These are phyloP conservation scores for Acanthurus lineatus DNA, from an alignment of 2,797 vertebrate genomes.

Conservation along the genomic window DNA sequence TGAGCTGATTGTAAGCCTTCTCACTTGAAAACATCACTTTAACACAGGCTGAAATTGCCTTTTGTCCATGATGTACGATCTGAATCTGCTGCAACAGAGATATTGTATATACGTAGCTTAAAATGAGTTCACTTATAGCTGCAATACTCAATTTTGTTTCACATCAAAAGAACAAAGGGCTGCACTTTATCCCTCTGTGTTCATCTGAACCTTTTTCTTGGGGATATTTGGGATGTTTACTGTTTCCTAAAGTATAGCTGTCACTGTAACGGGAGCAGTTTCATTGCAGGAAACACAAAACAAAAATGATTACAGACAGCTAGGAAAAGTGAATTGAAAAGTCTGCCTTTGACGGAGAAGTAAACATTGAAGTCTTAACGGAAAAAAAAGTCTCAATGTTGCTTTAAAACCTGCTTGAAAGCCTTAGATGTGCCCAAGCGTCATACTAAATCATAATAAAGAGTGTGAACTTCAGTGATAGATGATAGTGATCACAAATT, in stretches of 20 bases:
- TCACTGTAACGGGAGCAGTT: conserved; percentile 9
- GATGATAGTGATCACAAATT: too few species aligned
- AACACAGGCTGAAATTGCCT: neutral
- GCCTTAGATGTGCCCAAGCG: neutral
- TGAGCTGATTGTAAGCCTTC: conserved; percentile 3
- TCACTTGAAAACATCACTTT: conserved; percentile 11
- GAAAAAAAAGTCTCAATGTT: neutral
- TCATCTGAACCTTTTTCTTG: neutral
- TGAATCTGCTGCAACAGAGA: neutral
- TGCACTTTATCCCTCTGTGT: neutral
- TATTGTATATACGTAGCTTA: neutral
- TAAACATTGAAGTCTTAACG: neutral
- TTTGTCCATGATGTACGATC: neutral
- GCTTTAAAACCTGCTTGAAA: neutral
- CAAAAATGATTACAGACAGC: neutral
- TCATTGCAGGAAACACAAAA: neutral
- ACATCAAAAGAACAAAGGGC: neutral
- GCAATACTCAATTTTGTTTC: neutral
- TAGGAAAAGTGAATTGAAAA: neutral
- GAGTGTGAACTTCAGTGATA: neutral
- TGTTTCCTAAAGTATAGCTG: neutral
- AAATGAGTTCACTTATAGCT: neutral
- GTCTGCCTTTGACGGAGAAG: neutral
- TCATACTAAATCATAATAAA: neutral
- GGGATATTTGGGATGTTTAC: neutral